A percentile compares a stretch with the other conserved stretches of the same genome.
phyloP scores from a whole-genome alignment of 2,888 invertebrate species.

The Corbicula japonica region DNA sequence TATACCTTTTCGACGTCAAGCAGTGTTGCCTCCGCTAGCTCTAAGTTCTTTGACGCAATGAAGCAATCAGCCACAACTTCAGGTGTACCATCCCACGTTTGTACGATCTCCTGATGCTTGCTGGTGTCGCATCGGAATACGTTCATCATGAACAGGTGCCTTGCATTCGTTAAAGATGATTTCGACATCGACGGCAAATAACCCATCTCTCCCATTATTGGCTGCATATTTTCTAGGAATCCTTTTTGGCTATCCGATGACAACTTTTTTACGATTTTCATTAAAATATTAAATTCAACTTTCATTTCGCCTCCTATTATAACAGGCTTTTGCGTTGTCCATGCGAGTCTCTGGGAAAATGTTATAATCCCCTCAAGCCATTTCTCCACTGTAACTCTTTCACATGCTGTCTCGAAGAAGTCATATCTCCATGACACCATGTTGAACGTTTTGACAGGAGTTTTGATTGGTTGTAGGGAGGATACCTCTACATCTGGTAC shows the following conservation, averaged over 20 bases:
- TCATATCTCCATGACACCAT: slow-evolving; percentile 19
- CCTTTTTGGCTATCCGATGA: slow-evolving; percentile 4
- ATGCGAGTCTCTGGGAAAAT: slow-evolving; percentile 14
- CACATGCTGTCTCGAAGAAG: neutral
- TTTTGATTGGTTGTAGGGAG: neutral
- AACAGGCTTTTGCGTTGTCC: slow-evolving; percentile 7
- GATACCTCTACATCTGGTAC: slow-evolving; percentile 8
- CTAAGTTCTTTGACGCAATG: slow-evolving; percentile 10
- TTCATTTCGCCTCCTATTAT: slow-evolving; percentile 11
- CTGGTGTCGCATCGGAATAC: slow-evolving; percentile 13
- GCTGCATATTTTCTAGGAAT: slow-evolving; percentile 3
- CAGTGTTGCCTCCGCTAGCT: slow-evolving; percentile 1
- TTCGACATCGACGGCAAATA: slow-evolving; percentile 21
- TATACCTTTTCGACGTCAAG: slow-evolving; percentile 2
- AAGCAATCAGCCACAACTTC: slow-evolving; percentile 2
- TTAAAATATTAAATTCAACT: neutral
- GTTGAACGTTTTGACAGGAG: slow-evolving; percentile 1
- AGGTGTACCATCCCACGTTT: neutral
- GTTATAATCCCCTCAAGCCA: neutral
- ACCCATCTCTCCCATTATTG: slow-evolving; percentile 10
- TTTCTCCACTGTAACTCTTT: neutral
- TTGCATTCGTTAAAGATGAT: neutral
- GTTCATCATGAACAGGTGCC: slow-evolving; percentile 32
- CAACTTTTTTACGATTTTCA: slow-evolving; percentile 14
- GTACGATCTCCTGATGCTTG: neutral